Percentiles rank a stretch among this genome's conserved stretches.
These are phyloP conservation scores for Carapus acus DNA, from an alignment of 2,797 vertebrate species.

Conservation along the genomic window DNA sequence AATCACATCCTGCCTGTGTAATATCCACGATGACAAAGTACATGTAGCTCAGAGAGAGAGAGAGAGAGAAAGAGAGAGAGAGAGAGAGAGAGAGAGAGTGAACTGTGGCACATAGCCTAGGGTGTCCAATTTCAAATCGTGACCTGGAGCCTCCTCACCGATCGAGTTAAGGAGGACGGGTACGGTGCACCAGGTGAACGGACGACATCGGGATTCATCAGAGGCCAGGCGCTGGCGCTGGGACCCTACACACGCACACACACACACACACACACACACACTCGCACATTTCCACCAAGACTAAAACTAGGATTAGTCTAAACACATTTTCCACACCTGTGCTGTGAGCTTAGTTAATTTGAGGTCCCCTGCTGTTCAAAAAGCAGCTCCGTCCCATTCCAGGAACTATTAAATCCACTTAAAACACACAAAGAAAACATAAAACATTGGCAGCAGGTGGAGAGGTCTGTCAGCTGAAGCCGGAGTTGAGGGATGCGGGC, in stretches of 20 bases:
- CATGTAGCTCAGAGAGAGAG: constrained; percentile 41
- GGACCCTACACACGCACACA: constrained; percentile 1
- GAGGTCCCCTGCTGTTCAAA: neutral
- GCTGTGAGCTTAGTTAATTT: neutral
- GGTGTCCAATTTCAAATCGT: constrained; percentile 41
- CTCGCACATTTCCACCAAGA: too few species aligned
- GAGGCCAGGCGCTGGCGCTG: constrained; percentile 11
- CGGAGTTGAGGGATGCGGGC: constrained; percentile 14
- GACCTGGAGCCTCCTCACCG: constrained; percentile 47
- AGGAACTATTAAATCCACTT: too few species aligned
- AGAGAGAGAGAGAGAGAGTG: constrained; percentile 37
- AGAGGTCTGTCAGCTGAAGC: constrained; percentile 25
- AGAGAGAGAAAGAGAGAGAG: constrained; percentile 39
- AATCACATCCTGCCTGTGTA: constrained; percentile 48
- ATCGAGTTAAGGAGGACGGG: constrained; percentile 50
- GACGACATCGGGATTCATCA: constrained; percentile 32
- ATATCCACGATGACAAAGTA: constrained; percentile 48
- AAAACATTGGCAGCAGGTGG: constrained; percentile 14
- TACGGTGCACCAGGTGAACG: constrained; percentile 49
- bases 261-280: too few species aligned
- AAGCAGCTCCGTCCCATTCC: neutral
- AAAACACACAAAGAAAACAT: too few species aligned
- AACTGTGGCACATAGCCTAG: constrained; percentile 33
- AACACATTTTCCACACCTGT: neutral
- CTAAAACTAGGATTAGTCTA: too few species aligned